Base-by-base conservation (phyloP, 2,113 vertebrate genomes). In the Psittacus erithacus region DNA sequence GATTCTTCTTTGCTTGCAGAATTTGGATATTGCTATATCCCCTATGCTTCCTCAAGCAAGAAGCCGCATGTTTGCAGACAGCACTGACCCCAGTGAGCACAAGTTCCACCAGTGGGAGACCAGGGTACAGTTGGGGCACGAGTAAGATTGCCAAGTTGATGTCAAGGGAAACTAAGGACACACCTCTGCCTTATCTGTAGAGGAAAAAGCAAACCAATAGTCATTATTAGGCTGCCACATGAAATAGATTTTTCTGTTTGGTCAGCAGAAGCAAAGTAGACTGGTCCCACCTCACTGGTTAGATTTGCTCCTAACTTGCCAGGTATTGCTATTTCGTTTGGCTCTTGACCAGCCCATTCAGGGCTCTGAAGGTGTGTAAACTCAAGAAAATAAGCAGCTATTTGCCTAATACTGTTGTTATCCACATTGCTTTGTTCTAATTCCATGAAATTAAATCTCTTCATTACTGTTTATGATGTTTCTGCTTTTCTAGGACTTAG, bases 1-100 rank as follows among this genome's bases (percentile, higher is more conserved):
- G 76, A 17, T 95, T 60, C 38, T 88, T 93, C 79, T 96, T 57
- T 92, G 44, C 75, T 88, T 92, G 69, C 47, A 93, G 64, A 73
- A 86, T 83, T 73, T 93, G 27, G 27, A 50, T 71, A 65, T 88
- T 89, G 75, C 57, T 92, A 13, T 95, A 91, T 53, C 81, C 35
- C 39, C 23, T 83, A 19, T 13, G 13, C 10, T 73, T 47, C 35
- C 43, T 82, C 28, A 76, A 38, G n/a, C 22, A 35, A 83, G 38
- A 67, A 13, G n/a, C 31, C 38, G 8, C 0, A 0, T 3, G 3
- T 62, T 80, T 74, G 38, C 49, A 82, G 39, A 67, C 0, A 1
- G 55, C n/a, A 4, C 24, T 49, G 53, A 79, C 11, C 6, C 9
- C 15, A 20, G 3, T 15, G 19, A 88, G 18, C 29, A 55, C 19